phyloP scores from a whole-genome alignment of 2,888 invertebrate species.

The Ophion slaviceki region DNA sequence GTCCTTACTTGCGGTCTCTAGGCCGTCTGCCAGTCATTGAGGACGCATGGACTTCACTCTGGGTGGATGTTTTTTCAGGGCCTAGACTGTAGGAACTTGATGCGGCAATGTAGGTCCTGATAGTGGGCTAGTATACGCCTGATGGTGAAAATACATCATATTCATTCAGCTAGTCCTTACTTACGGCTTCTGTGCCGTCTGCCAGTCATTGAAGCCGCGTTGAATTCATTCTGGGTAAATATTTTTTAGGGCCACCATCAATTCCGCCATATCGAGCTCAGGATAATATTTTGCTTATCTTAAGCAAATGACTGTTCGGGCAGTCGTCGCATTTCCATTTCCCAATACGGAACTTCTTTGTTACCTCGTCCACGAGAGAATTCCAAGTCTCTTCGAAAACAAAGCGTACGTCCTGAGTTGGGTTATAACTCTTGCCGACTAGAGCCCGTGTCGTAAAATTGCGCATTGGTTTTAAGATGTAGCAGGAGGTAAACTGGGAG shows the following conservation, averaged over 20 bases:
- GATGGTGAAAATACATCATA: background rate
- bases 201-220: too few species aligned
- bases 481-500: slow-evolving; percentile 68
- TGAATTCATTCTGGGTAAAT: too few species aligned
- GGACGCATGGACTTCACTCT: background rate
- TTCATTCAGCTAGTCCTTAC: too few species aligned
- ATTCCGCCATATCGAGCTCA: background rate
- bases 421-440: slow-evolving; percentile 23
- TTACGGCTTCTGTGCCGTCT: too few species aligned
- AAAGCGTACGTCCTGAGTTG: slow-evolving; percentile 3
- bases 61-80: background rate
- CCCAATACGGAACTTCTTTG: background rate
- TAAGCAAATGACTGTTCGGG: background rate
- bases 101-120: too few species aligned
- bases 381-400: slow-evolving; percentile 1
- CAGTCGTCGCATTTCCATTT: background rate
- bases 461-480: slow-evolving; percentile 61
- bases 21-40: background rate
- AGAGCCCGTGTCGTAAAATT: background rate
- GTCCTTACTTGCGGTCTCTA: background rate
- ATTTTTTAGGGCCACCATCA: background rate
- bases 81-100: background rate
- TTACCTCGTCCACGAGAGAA: background rate
- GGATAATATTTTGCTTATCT: background rate
- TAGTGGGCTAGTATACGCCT: background rate